These are phyloP conservation scores for Cinclus cinclus DNA, from an alignment of 2,113 vertebrate species.

Conservation along the genomic window DNA sequence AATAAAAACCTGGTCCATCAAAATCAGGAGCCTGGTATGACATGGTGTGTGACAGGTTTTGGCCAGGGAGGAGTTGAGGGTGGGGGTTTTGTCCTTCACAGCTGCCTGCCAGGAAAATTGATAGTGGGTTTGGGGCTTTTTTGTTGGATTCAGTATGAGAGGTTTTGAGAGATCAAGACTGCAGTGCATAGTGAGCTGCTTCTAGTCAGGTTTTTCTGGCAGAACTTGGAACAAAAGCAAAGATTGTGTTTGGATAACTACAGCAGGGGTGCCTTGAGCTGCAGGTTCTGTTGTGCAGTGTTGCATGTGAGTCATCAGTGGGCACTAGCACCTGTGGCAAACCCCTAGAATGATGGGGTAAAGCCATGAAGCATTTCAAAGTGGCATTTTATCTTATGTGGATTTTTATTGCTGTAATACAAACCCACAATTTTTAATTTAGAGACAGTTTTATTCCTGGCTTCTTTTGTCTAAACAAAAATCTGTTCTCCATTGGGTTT, in stretches of 20 bases:
- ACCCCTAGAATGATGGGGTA: rapidly evolving
- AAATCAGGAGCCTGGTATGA: rapidly evolving
- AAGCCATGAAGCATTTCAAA: neutral
- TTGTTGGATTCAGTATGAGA: neutral
- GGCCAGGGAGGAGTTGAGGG: rapidly evolving
- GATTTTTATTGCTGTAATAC: neutral
- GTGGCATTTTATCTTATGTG: rapidly evolving
- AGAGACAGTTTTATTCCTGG: neutral
- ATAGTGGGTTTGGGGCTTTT: too few relatives aligned
- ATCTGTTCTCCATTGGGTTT: neutral
- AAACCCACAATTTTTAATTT: rapidly evolving
- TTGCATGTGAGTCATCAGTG: neutral
- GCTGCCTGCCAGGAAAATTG: rapidly evolving
- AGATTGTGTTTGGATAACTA: neutral
- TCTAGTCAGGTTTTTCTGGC: neutral
- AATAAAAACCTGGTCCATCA: rapidly evolving
- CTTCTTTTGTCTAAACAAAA: neutral
- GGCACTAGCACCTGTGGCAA: too few relatives aligned
- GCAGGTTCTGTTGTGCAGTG: neutral
- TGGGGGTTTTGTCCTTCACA: rapidly evolving
- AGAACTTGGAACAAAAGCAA: neutral
- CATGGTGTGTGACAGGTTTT: rapidly evolving
- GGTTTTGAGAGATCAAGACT: rapidly evolving
- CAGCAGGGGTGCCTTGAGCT: neutral
- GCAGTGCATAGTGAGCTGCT: rapidly evolving